A percentile compares a stretch with the other conserved stretches of the same genome.
phyloP scores from a whole-genome alignment of 2,113 vertebrate genomes.

The Eupsittula cactorum region DNA sequence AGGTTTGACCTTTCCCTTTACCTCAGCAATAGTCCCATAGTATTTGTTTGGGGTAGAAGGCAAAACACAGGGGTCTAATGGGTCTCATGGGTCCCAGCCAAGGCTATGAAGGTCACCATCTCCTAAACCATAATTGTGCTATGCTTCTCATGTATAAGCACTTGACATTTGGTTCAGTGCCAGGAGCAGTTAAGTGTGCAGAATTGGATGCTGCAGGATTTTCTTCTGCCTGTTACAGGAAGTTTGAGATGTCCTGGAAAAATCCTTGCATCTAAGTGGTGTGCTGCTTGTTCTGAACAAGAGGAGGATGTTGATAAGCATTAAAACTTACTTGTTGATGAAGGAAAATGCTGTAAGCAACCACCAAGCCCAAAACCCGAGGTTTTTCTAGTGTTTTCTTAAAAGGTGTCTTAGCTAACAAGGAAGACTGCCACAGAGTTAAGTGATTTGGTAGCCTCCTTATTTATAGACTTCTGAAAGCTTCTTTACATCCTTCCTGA shows the following conservation, averaged over 20 bases:
- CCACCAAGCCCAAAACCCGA: neutral
- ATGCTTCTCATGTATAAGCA: neutral
- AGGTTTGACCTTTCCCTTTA: conserved; percentile 46
- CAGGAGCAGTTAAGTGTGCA: neutral
- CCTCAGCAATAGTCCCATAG: conserved; percentile 42
- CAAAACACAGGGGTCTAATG: conserved; percentile 12
- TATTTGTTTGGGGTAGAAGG: conserved; percentile 60
- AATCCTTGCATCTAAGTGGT: neutral
- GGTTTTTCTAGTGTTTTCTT: neutral
- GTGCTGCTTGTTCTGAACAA: neutral
- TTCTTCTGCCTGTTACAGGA: conserved; percentile 19
- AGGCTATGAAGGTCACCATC: conserved; percentile 29
- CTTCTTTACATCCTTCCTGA: neutral
- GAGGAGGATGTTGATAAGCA: neutral
- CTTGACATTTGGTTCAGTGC: neutral
- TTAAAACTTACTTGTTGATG: neutral
- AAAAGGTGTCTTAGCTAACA: neutral
- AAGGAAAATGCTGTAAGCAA: neutral
- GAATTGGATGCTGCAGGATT: neutral
- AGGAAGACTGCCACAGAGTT: neutral
- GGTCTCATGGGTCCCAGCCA: conserved; percentile 16
- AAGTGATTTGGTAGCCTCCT: neutral
- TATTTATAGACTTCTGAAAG: neutral
- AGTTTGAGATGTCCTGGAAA: neutral
- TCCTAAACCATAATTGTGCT: neutral